Base-by-base conservation (phyloP, 2,888 invertebrate species). In the Drosophila acutilabella region DNA sequence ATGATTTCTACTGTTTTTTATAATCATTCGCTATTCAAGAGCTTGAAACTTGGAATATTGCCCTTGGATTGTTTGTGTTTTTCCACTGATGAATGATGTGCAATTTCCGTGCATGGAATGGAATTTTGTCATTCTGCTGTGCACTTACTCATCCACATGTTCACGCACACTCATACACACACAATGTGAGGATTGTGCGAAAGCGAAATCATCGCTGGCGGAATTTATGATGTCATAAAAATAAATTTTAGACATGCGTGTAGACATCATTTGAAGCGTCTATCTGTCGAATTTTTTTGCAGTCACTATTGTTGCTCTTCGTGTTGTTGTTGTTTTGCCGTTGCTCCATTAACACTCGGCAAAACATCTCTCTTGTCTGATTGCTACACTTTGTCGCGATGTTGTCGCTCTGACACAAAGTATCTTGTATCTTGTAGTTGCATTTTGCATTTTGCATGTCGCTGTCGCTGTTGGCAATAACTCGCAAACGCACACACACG, bases 181-280 rank as follows among this genome's bases (percentile, higher is more conserved):
- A 30, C 30, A 30, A 30, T 3, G 4, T 45, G 18, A 14, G 30
- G 54, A 36, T 50, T 62, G 65, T 47, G 60, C 41, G 48, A 60
- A 66, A 59, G 64, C 71, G 61, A 67, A 81, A 72, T 64, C 71
- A 54, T 71, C 59, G 79, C 66, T 57, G 52, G 70, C 50, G 60
- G 68, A 77, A 86, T 86, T 89, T 83, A 89, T 88, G 88, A 88
- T 87, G 90, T 89, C 90, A 88, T 88, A 89, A 88, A 77, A 84
- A 88, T 78, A 81, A 72, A 80, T 87, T 76, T 85, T 79, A 79
- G 78, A 77, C 89, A 77, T 88, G 81, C 81, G 81, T 30, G 30
- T 84, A 75, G 78, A 75, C 76, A 76, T 69, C 80, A 83, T 77
- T 74, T 48, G 54, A 51, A 61, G 54, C 57, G 68, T 64, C 60